Conservation (phyloP, 2,888 invertebrate genomes). For the Cheilosia vulpina region DNA sequence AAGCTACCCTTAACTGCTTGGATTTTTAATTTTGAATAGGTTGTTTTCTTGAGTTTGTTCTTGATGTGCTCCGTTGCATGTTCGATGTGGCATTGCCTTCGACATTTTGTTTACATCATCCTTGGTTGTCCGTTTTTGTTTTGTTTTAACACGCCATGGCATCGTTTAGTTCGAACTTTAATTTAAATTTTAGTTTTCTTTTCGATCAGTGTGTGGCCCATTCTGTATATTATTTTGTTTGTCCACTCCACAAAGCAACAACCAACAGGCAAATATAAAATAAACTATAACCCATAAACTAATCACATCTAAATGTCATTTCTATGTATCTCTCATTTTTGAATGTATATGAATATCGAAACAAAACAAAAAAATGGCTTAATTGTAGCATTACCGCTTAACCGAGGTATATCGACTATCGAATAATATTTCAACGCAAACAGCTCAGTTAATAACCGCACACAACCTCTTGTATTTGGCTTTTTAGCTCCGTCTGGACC, state of each 20-base stretch:
- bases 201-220: conserved; percentile 17
- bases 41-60: conserved; percentile 17
- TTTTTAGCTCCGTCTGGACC: conserved; percentile 96
- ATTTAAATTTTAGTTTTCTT: conserved; percentile 48
- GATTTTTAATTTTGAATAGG: conserved; percentile 8
- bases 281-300: conserved; percentile 65
- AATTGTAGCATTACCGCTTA: conserved; percentile 83
- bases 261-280: conserved; percentile 51
- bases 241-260: conserved; percentile 39
- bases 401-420: conserved; percentile 81
- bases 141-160: not conserved
- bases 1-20: conserved; percentile 23
- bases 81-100: conserved; percentile 52
- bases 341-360: conserved; percentile 75
- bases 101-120: conserved; percentile 18
- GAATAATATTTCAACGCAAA: conserved; percentile 26
- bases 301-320: conserved; percentile 74
- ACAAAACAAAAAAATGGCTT: conserved; percentile 78
- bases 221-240: conserved; percentile 39
- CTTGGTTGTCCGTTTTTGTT: conserved; percentile 17
- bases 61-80: conserved; percentile 58
- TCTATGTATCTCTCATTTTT: conserved; percentile 75
- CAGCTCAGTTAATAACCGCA: conserved; percentile 8
- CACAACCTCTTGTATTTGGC: conserved; percentile 27
- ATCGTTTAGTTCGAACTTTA: conserved; percentile 40